A percentile compares a stretch with the other conserved stretches of the same genome.
phyloP scores from a whole-genome alignment of 2,888 invertebrate genomes.

The Quadriops clusia region DNA sequence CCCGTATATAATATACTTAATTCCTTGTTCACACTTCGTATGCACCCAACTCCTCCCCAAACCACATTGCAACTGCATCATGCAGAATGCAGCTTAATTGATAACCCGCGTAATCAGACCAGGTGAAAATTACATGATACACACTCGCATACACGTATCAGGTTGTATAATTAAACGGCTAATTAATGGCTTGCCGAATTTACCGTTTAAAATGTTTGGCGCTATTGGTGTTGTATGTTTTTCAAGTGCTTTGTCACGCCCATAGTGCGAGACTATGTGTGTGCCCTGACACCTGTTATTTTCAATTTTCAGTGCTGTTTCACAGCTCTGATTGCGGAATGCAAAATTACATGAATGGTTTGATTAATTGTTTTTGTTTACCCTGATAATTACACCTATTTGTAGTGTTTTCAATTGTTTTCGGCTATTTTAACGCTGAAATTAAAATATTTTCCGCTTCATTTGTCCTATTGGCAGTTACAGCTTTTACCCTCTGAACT shows the following conservation, averaged over 20 bases:
- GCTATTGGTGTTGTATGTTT: constrained; percentile 18
- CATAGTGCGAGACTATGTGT: constrained; percentile 13
- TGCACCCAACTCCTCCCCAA: constrained; percentile 6
- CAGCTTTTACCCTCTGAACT: too few relatives aligned
- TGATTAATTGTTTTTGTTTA: constrained; percentile 38
- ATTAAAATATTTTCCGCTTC: too few relatives aligned
- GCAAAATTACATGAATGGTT: constrained; percentile 34
- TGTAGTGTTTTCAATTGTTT: constrained; percentile 32
- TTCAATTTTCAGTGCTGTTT: constrained; percentile 35
- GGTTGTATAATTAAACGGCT: constrained; percentile 29
- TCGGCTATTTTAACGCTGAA: too few relatives aligned
- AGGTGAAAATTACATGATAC: constrained; percentile 24
- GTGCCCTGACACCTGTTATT: constrained; percentile 28
- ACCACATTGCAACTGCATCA: constrained; percentile 13
- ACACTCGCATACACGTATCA: constrained; percentile 23
- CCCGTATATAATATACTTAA: constrained; percentile 9
- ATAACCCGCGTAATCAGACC: constrained; percentile 25
- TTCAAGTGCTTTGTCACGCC: constrained; percentile 27
- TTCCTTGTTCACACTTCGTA: constrained; percentile 8
- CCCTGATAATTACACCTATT: constrained; percentile 33
- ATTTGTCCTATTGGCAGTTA: too few relatives aligned
- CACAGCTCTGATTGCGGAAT: constrained; percentile 31
- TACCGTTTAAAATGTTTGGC: constrained; percentile 26
- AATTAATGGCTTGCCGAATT: constrained; percentile 31
- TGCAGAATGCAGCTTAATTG: constrained; percentile 21